These are phyloP conservation scores for Sebastes cheni DNA, from an alignment of 2,797 vertebrate species.

Conservation along the genomic window DNA sequence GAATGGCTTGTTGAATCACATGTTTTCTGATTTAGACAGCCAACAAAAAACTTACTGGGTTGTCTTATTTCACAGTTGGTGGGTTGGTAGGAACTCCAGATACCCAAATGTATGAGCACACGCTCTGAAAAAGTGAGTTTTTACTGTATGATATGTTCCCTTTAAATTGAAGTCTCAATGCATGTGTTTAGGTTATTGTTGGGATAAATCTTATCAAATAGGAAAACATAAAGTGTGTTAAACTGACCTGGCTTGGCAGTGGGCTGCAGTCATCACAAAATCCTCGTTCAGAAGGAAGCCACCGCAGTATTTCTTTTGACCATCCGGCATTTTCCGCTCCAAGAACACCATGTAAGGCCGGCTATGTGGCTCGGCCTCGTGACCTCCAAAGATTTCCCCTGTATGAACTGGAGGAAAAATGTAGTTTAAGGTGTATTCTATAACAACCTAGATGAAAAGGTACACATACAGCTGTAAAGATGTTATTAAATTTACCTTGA, in stretches of 20 bases:
- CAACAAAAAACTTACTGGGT: too few species aligned
- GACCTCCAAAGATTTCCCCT: conserved; percentile 48
- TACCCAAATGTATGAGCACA: too few species aligned
- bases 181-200: too few species aligned
- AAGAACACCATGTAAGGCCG: conserved; percentile 69
- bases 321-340: accelerated
- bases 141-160: too few species aligned
- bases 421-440: not conserved
- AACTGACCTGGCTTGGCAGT: conserved; percentile 61
- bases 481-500: conserved; percentile 30
- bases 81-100: too few species aligned
- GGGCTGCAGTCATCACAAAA: conserved; percentile 74
- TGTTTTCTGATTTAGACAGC: too few species aligned
- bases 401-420: conserved; percentile 1
- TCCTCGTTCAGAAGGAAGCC: conserved; percentile 72
- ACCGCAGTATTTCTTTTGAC: accelerated
- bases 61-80: too few species aligned
- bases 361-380: conserved; percentile 39
- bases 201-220: too few species aligned
- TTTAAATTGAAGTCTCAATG: too few species aligned
- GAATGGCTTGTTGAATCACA: too few species aligned
- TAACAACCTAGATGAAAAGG: not conserved
- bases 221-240: not conserved
- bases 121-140: too few species aligned
- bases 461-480: not conserved